Conservation (phyloP, 2,888 invertebrate species). For the Sphaerophoria taeniata region DNA sequence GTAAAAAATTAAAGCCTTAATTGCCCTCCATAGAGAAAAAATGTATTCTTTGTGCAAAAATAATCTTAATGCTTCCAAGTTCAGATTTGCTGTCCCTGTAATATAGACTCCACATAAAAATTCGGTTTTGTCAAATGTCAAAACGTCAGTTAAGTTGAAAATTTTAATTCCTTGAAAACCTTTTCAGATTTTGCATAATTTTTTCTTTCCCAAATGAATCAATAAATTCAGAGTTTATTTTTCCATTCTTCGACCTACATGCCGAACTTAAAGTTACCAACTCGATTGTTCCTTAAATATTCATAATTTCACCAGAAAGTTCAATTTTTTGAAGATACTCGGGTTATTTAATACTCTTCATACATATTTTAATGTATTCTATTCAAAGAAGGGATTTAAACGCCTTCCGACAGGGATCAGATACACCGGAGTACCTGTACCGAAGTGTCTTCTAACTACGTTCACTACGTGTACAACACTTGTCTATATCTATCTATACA, state of each 20-base stretch:
- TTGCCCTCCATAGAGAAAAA: no score
- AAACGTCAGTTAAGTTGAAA: no score
- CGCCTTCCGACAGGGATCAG: constrained; percentile 62
- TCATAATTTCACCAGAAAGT: constrained; percentile 59
- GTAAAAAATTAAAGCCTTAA: no score
- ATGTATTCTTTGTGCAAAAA: no score
- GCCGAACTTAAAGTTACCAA: constrained; percentile 9
- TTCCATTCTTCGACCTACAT: background rate
- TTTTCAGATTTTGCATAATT: background rate
- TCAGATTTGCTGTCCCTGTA: no score
- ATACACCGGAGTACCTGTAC: constrained; percentile 60
- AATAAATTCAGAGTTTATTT: background rate
- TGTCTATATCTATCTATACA: background rate
- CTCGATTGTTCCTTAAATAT: constrained; percentile 45
- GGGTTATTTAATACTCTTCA: constrained; percentile 58
- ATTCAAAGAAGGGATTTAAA: constrained; percentile 68
- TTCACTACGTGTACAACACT: constrained; percentile 17
- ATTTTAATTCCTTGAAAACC: background rate
- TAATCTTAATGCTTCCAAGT: no score
- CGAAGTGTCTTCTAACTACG: constrained; percentile 45
- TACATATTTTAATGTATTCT: constrained; percentile 68
- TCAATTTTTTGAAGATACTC: constrained; percentile 57
- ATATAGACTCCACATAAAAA: no score
- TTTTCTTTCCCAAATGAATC: background rate
- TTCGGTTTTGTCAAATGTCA: no score